Evolutionary conservation across 2,797 vertebrate species (phyloP).

Genomic region (Pampus argenteus): DNA sequence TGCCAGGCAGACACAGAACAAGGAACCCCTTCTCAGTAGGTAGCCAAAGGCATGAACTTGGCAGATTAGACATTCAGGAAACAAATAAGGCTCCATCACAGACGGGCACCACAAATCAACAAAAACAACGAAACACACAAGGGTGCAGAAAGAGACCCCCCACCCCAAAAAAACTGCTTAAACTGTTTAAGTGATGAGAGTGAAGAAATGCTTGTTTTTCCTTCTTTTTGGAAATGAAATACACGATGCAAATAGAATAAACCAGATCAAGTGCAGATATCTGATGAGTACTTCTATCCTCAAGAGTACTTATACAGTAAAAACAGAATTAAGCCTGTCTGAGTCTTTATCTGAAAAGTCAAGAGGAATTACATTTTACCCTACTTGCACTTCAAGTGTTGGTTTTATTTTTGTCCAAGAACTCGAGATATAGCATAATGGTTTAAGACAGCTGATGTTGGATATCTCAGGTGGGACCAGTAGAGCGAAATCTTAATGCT

Average conservation of each 20-base stretch:
- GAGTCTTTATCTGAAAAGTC: constrained; percentile 9
- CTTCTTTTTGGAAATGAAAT: constrained; percentile 39
- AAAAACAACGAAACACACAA: constrained; percentile 66
- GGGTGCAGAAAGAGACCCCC: constrained; percentile 39
- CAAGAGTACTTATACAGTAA: neutral
- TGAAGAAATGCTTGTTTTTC: constrained; percentile 57
- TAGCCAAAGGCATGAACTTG: constrained; percentile 90
- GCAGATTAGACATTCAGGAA: constrained; percentile 94
- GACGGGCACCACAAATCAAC: constrained; percentile 66
- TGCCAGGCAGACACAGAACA: constrained; percentile 87
- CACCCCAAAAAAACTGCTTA: constrained; percentile 52
- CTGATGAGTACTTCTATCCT: constrained; percentile 13
- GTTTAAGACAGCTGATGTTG: constrained; percentile 29
- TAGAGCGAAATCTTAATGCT: constrained; percentile 40
- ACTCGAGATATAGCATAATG: neutral
- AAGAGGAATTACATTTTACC: constrained; percentile 1
- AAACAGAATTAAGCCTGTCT: constrained; percentile 4
- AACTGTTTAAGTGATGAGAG: constrained; percentile 76
- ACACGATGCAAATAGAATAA: constrained; percentile 20
- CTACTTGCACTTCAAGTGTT: neutral
- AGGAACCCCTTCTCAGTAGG: constrained; percentile 89
- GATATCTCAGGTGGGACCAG: constrained; percentile 22
- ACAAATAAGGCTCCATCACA: constrained; percentile 83
- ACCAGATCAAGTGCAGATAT: constrained; percentile 11
- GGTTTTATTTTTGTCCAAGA: neutral